phyloP scores from a whole-genome alignment of 1,140 invertebrate genomes.

The Chlorops oryzae region DNA sequence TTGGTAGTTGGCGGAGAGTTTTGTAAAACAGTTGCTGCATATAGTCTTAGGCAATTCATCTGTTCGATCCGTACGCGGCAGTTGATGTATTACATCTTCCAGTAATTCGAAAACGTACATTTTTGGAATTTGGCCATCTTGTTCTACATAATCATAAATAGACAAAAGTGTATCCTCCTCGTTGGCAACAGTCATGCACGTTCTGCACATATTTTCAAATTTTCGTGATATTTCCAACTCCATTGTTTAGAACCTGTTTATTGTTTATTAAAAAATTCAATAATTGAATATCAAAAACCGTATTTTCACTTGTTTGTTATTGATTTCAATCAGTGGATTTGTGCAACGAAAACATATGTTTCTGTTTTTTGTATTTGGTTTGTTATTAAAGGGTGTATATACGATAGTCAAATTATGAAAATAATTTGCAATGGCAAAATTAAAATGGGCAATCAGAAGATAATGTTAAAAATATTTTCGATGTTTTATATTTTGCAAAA shows the following conservation, averaged over 20 bases:
- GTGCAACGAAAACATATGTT: too few relatives aligned
- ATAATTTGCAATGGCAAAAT: too few relatives aligned
- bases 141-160: background rate
- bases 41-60: too few relatives aligned
- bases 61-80: too few relatives aligned
- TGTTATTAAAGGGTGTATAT: too few relatives aligned
- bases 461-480: too few relatives aligned
- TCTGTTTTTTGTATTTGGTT: too few relatives aligned
- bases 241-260: background rate
- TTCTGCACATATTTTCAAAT: conserved; percentile 4
- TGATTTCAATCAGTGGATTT: background rate
- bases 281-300: background rate
- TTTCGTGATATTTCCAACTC: background rate
- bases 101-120: background rate
- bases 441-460: too few relatives aligned
- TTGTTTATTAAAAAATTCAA: background rate
- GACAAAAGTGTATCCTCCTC: background rate
- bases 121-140: background rate
- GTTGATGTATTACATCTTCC: background rate
- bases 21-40: background rate
- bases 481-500: too few relatives aligned
- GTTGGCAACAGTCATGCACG: conserved; percentile 4
- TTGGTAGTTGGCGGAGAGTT: too few relatives aligned
- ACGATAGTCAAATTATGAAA: too few relatives aligned
- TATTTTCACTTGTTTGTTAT: background rate